Conservation (phyloP, 2,797 vertebrate genomes). For the Megaceryle alcyon region DNA sequence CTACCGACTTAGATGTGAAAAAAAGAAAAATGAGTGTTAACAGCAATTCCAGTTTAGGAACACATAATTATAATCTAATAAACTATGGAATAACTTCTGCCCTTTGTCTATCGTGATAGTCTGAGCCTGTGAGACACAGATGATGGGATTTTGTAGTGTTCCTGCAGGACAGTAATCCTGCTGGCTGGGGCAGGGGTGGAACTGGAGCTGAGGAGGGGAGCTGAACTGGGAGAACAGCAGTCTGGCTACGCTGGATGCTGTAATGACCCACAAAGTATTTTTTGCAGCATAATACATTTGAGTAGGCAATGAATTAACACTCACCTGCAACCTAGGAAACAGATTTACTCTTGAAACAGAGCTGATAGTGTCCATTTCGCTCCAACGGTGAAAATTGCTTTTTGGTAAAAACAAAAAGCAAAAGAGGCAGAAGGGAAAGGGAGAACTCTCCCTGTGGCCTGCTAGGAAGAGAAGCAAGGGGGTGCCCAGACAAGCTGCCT, state of each 20-base stretch:
- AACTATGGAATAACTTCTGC: not conserved
- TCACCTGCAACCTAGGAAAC: not conserved
- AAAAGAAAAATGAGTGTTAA: not conserved
- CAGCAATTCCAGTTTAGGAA: not conserved
- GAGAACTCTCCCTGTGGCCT: not conserved
- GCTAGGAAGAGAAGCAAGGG: not conserved
- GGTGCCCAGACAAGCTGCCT: not conserved
- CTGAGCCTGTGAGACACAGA: not conserved
- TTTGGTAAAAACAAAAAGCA: not conserved
- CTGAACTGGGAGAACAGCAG: not conserved
- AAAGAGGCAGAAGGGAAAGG: not conserved
- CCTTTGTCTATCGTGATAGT: not conserved
- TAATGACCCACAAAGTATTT: not conserved
- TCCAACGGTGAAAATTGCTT: not conserved
- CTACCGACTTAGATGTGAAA: not conserved
- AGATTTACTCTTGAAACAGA: not conserved
- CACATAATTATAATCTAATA: not conserved
- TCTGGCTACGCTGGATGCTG: not conserved
- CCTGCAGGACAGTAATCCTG: not conserved
- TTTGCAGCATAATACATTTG: not conserved
- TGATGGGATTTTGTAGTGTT: not conserved
- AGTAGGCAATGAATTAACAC: not conserved
- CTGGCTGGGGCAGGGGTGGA: not conserved
- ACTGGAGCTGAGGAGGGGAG: not conserved
- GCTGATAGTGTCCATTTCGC: not conserved